Conservation (phyloP, 1,140 invertebrate genomes). For the Drosophila trapezifrons region DNA sequence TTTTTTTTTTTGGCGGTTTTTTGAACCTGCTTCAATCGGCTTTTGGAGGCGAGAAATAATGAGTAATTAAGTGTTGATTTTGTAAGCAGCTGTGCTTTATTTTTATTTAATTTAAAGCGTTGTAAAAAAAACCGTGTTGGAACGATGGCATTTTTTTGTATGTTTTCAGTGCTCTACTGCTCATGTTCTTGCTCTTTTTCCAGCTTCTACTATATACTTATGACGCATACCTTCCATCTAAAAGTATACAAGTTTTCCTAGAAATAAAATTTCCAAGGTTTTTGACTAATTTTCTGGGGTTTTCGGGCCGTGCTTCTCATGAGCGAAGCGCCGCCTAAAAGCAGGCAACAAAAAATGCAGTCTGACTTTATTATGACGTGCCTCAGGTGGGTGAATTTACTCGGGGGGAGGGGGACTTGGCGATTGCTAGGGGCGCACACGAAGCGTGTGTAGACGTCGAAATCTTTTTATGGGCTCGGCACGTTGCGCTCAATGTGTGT, state of each 20-base stretch:
- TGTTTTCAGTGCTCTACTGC: neutral
- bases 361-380: slow-evolving; percentile 31
- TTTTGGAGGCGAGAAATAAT: slow-evolving; percentile 19
- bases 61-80: slow-evolving; percentile 14
- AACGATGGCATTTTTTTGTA: too few species aligned
- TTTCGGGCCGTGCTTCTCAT: neutral
- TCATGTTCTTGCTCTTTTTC: neutral
- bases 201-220: neutral
- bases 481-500: slow-evolving; percentile 50
- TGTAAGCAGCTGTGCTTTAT: neutral
- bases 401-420: neutral
- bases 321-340: slow-evolving; percentile 44
- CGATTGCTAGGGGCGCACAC: slow-evolving; percentile 14
- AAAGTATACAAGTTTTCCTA: slow-evolving; percentile 4
- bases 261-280: neutral
- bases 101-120: slow-evolving; percentile 1
- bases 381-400: slow-evolving; percentile 34
- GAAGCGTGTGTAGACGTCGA: slow-evolving; percentile 19
- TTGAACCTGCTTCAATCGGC: slow-evolving; percentile 50
- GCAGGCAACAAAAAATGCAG: slow-evolving; percentile 44
- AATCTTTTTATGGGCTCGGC: slow-evolving; percentile 76
- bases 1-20: slow-evolving; percentile 47
- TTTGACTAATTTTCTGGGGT: neutral
- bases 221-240: neutral
- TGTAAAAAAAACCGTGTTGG: too few species aligned